phyloP scores from a whole-genome alignment of 53 echinoderm and acorn worm species.

The Mesocentrotus franciscanus region DNA sequence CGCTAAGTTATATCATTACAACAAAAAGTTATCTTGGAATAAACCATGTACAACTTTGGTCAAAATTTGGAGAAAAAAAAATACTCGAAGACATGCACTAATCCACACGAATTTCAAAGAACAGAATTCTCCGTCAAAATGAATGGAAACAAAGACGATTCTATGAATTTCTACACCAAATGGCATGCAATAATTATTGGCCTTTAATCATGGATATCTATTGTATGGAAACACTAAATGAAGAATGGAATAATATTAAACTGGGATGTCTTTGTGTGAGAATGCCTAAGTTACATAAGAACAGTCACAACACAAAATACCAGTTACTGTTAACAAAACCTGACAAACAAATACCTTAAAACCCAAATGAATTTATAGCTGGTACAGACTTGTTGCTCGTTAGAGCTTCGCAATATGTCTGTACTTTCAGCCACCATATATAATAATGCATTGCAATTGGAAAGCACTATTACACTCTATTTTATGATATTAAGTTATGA shows the following conservation, averaged over 20 bases:
- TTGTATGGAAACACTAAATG: not conserved
- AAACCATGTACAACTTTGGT: conserved; percentile 42
- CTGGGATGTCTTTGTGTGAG: conserved; percentile 44
- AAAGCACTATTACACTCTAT: too few species aligned
- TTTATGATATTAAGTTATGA: too few species aligned
- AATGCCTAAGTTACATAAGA: conserved; percentile 26
- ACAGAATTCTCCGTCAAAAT: not conserved
- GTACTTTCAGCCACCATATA: not conserved
- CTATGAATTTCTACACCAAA: not conserved
- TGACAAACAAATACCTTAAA: not conserved
- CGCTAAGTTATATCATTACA: not conserved
- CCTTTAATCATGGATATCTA: not conserved
- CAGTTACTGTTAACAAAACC: conserved; percentile 53
- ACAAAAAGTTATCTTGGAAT: not conserved
- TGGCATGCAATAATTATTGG: not conserved
- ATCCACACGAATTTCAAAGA: conserved; percentile 20
- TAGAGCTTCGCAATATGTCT: not conserved
- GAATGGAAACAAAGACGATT: not conserved
- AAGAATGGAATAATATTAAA: conserved; percentile 5
- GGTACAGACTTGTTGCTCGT: not conserved
- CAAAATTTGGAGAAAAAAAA: not conserved
- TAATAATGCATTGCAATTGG: not conserved
- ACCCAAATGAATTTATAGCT: conserved; percentile 14
- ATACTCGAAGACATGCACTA: conserved; percentile 16
- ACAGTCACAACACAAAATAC: conserved; percentile 41